Conservation (phyloP, 35 echinoderm and acorn worm genomes). For the Ophiothrix spiculata region DNA sequence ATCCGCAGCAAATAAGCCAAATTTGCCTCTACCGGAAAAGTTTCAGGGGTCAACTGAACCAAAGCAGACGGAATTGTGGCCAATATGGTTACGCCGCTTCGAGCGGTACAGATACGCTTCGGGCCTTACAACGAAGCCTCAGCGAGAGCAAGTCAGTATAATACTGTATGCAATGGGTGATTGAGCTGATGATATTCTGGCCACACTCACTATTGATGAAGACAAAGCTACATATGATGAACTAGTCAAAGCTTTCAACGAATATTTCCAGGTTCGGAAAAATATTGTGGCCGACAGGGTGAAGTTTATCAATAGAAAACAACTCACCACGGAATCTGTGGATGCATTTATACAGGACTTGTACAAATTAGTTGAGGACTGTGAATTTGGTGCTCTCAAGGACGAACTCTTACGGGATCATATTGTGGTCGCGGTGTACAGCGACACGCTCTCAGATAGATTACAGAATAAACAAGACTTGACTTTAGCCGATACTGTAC, state of each 20-base stretch:
- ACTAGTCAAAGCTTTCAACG: neutral
- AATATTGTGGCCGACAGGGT: conserved; percentile 33
- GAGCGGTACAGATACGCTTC: too few relatives aligned
- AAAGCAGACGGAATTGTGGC: too few relatives aligned
- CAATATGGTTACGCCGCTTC: too few relatives aligned
- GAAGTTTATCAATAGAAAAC: conserved; percentile 31
- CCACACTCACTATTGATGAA: too few relatives aligned
- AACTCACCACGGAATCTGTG: conserved; percentile 28
- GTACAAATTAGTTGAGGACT: conserved; percentile 36
- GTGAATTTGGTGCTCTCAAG: conserved; percentile 18
- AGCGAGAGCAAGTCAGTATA: too few relatives aligned
- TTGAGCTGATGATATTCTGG: too few relatives aligned
- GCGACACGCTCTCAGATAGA: neutral
- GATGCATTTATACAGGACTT: conserved; percentile 33
- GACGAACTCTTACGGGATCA: conserved; percentile 27
- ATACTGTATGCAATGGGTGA: too few relatives aligned
- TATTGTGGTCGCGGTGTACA: conserved; percentile 24
- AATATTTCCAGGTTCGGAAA: conserved; percentile 7
- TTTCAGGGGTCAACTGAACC: too few relatives aligned
- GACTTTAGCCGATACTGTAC: neutral
- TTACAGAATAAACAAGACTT: neutral
- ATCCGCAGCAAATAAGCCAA: too few relatives aligned
- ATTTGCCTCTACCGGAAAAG: too few relatives aligned
- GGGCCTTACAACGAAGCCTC: too few relatives aligned
- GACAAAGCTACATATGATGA: too few relatives aligned